phyloP scores from a whole-genome alignment of 2,797 vertebrate genomes.

The Crenuchus spilurus region DNA sequence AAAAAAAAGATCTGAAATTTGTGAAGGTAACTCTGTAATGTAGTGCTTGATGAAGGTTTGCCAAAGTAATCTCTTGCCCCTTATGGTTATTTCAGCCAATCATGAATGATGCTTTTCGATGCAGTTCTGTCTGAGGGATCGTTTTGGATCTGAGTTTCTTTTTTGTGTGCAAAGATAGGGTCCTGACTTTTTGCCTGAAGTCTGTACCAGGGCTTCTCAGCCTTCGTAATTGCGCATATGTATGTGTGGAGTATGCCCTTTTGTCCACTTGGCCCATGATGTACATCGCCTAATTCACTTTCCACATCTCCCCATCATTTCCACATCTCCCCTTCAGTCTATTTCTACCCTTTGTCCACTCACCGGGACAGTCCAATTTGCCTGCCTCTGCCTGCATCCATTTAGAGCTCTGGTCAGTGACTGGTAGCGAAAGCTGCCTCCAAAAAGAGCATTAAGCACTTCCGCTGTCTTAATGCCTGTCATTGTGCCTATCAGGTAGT shows the following conservation, averaged over 20 bases:
- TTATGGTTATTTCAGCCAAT: no score
- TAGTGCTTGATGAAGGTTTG: no score
- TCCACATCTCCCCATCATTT: constrained; percentile 50
- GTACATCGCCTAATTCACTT: constrained; percentile 51
- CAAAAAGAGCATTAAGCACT: constrained; percentile 40
- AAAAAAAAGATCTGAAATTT: no score
- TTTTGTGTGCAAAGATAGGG: background rate
- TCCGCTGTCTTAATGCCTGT: constrained; percentile 42
- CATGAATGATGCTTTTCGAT: no score
- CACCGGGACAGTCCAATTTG: constrained; percentile 51
- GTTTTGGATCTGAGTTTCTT: background rate
- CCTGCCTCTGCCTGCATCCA: constrained; percentile 44
- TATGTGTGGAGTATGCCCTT: constrained; percentile 32
- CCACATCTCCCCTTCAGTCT: constrained; percentile 50
- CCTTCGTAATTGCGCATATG: constrained; percentile 14
- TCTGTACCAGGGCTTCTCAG: constrained; percentile 18
- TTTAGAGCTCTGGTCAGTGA: constrained; percentile 41
- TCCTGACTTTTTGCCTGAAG: background rate
- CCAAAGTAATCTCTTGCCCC: no score
- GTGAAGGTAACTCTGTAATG: no score
- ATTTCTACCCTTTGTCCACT: constrained; percentile 40
- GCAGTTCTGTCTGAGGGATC: no score
- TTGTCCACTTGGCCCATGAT: constrained; percentile 41
- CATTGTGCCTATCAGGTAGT: constrained; percentile 34
- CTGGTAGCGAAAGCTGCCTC: constrained; percentile 14